Evolutionary conservation across 2,797 vertebrate species (phyloP), one percentile per base, ranked within the genome.

Genomic region (Spinus olivaceus): DNA sequence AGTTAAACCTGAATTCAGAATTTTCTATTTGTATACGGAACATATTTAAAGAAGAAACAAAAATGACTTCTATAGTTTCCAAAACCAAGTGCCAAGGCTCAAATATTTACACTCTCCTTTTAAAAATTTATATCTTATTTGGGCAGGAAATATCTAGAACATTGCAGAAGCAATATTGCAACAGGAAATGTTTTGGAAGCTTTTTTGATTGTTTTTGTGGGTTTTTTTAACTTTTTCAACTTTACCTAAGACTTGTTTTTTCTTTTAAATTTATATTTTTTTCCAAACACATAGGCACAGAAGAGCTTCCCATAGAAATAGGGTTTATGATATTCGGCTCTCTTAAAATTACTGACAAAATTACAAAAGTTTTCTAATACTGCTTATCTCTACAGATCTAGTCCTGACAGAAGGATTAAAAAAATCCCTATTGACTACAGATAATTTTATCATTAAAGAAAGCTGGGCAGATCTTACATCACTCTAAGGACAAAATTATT

Each of bases 381-480:
- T 73, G 22, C 7, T 86, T 51, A 37, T 64, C 16, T 63, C 14
- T 77, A 60, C 35, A 83, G 35, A 69, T 54, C 71, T 81, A 65
- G 9, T 33, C 23, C 56, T 79, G 39, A 78, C 8, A 81, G 37
- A 95, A 60, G 61, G 50, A 65, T 71, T 33, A 8, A 42, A 49
- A 41, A 53, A 51, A 4, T 1, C 5, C 6, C 4, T 21, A 18
- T 27, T 32, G 27, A 30, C 9, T 79, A 15, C 51, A 21, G 23
- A 80, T 78, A 92, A 90, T 76, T 30, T 81, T 65, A 86, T n/a
- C 63, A 67, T 59, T 94, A 90, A 82, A 81, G 79, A 85, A 82
- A 53, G 4, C 35, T 85, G 44, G 16, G 50, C 21, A 81, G 30
- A 93, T 92, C 84, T 88, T 82, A 92, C 10, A 50, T 73, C 18